Percentiles rank a stretch among this genome's conserved stretches.
Conservation (phyloP, 2,797 vertebrate species). For the Knipowitschia caucasica region DNA sequence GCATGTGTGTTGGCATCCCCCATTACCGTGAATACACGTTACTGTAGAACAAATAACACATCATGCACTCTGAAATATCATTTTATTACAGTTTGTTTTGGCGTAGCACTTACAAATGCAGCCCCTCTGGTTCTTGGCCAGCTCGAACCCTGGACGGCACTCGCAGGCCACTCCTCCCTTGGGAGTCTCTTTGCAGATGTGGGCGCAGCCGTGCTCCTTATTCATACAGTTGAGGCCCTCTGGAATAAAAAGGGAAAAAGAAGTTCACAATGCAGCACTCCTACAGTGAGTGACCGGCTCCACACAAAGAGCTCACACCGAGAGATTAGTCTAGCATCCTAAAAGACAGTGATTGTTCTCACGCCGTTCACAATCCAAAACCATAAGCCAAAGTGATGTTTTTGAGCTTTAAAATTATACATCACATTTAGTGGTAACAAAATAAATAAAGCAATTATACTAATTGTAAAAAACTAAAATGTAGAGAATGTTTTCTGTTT, state of each 20-base stretch:
- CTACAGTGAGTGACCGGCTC: conserved; percentile 64
- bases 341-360: conserved; percentile 61
- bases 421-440: not conserved
- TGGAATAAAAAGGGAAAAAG: conserved; percentile 72
- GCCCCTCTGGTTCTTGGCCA: conserved; percentile 91
- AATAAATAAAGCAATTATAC: conserved; percentile 9
- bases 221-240: conserved; percentile 99
- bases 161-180: conserved; percentile 91
- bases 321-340: conserved; percentile 60
- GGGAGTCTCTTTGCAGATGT: conserved; percentile 96
- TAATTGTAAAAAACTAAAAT: conserved; percentile 3
- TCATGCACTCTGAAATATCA: conserved; percentile 4
- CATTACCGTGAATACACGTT: conserved; percentile 96
- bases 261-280: conserved; percentile 70
- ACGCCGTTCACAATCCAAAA: conserved; percentile 39
- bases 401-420: conserved; percentile 12
- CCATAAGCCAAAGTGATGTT: conserved; percentile 31
- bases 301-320: conserved; percentile 59
- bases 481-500: too few relatives aligned
- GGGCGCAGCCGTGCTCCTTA: conserved; percentile 93
- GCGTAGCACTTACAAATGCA: conserved; percentile 86
- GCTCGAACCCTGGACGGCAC: conserved; percentile 94
- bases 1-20: conserved; percentile 94
- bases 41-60: conserved; percentile 71
- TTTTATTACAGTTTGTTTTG: not conserved